Evolutionary conservation across 2,888 invertebrate genomes (phyloP).

Genomic region (Uropetala carovei): DNA sequence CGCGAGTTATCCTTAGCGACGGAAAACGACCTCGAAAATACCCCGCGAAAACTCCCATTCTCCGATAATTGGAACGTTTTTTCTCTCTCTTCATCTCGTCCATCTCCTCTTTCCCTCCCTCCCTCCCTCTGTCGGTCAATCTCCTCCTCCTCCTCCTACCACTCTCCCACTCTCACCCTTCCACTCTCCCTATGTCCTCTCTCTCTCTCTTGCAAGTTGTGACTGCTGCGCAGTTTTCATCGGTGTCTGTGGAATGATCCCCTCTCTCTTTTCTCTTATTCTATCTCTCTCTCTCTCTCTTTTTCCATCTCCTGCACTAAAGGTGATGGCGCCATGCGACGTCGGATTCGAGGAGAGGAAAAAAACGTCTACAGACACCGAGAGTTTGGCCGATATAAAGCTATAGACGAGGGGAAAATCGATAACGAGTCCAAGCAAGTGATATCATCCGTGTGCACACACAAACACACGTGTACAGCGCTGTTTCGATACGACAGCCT

Average conservation of each 20-base stretch:
- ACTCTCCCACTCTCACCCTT: neutral
- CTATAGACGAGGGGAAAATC: neutral
- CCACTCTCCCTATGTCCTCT: neutral
- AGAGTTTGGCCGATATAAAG: neutral
- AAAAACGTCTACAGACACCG: neutral
- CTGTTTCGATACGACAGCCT: too few relatives aligned
- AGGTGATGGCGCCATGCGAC: slow-evolving; percentile 32
- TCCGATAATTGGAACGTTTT: slow-evolving; percentile 55
- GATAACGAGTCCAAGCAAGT: too few relatives aligned
- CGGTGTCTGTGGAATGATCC: slow-evolving; percentile 52
- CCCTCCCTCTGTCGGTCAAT: neutral
- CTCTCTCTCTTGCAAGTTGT: neutral
- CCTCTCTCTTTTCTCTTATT: slow-evolving; percentile 5
- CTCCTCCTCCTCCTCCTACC: neutral
- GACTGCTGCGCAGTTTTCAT: slow-evolving; percentile 63
- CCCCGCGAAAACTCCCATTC: slow-evolving; percentile 30
- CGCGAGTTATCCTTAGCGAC: slow-evolving; percentile 12
- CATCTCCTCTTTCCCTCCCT: neutral
- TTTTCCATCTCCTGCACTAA: slow-evolving; percentile 23
- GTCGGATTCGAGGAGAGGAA: neutral
- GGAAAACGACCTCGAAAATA: slow-evolving; percentile 55
- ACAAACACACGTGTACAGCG: too few relatives aligned
- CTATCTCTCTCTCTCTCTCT: neutral
- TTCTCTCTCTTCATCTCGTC: neutral
- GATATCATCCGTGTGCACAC: too few relatives aligned